phyloP scores from a whole-genome alignment of 2,113 vertebrate genomes.

The Micronycteris hirsuta region DNA sequence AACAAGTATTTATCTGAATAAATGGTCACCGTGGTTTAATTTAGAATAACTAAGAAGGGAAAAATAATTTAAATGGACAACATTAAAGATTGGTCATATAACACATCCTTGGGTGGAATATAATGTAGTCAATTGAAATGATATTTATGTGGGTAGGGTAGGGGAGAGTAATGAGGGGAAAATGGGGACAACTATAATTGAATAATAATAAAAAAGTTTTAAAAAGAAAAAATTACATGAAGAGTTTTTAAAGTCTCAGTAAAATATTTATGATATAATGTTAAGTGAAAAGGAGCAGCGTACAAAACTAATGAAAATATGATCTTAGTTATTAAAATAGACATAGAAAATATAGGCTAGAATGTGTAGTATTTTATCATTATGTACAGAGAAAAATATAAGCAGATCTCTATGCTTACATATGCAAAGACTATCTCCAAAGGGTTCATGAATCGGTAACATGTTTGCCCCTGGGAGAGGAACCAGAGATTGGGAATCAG shows the following conservation, averaged over 20 bases:
- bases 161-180: no score
- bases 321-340: slow-evolving; percentile 24
- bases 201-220: no score
- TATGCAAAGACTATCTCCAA: background rate
- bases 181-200: background rate
- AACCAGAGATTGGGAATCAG: background rate
- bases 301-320: background rate
- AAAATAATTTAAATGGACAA: background rate
- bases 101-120: background rate
- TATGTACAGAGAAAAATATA: background rate
- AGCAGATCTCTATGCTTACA: background rate
- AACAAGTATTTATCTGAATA: slow-evolving; percentile 25
- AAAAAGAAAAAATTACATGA: background rate
- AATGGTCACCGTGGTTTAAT: background rate
- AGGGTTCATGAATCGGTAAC: background rate
- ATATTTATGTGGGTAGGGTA: background rate
- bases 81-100: background rate
- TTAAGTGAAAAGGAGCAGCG: background rate
- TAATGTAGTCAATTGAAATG: background rate
- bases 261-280: background rate
- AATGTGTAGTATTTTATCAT: background rate
- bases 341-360: background rate
- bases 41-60: background rate
- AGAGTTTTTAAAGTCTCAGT: slow-evolving; percentile 16
- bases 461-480: background rate